These are phyloP conservation scores for Dendropsophus ebraccatus DNA, from an alignment of 2,113 vertebrate genomes.

Conservation along the genomic window DNA sequence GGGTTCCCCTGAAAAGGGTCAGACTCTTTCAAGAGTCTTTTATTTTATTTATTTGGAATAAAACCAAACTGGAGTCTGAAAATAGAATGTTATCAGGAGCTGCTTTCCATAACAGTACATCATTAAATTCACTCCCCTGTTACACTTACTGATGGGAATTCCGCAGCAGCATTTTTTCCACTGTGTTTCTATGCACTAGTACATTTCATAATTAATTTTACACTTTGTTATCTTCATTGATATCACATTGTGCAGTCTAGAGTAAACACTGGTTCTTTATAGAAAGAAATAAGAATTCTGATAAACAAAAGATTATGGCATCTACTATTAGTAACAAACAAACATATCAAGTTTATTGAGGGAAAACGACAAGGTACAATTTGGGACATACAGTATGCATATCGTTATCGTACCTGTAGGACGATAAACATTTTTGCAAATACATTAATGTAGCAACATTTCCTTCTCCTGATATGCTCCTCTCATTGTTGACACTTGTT, in stretches of 20 bases:
- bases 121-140: constrained; percentile 21
- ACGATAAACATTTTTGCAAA: too few relatives aligned
- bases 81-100: constrained; percentile 45
- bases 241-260: neutral
- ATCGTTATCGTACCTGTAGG: too few relatives aligned
- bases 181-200: neutral
- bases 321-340: too few relatives aligned
- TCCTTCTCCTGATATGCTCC: too few relatives aligned
- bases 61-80: constrained; percentile 51
- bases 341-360: too few relatives aligned
- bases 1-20: constrained; percentile 54
- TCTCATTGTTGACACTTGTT: too few relatives aligned
- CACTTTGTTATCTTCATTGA: neutral
- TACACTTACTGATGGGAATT: constrained; percentile 24
- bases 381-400: too few relatives aligned
- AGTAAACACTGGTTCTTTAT: neutral
- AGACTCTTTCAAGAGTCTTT: constrained; percentile 55
- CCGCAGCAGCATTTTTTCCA: neutral
- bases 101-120: constrained; percentile 45
- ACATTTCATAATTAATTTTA: constrained; percentile 12
- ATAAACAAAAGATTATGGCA: neutral
- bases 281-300: neutral
- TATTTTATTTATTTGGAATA: constrained; percentile 54
- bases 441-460: too few relatives aligned
- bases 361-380: too few relatives aligned